Evolutionary conservation across 2,888 invertebrate species (phyloP), one percentile per base, ranked within the genome.

Genomic region (Sminthurinus aureus): DNA sequence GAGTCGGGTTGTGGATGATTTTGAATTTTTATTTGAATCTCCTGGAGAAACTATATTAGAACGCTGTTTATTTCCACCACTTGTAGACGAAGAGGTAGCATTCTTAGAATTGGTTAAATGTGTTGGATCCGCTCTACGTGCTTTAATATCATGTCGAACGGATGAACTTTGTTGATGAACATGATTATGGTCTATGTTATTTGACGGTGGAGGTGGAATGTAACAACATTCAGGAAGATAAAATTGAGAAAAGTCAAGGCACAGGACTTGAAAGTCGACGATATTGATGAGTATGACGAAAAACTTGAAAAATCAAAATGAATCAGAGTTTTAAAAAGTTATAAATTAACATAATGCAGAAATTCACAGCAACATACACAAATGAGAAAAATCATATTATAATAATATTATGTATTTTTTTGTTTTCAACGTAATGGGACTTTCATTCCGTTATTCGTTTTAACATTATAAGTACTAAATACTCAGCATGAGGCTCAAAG

Each of bases 201-300:
- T 82, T 26, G 69, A 71, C 66, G 78, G 77, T 71, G 82, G 79
- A 13, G 81, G 81, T 13, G 81, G 81, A 26, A 84, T 84, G 81
- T 85, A 85, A 75, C 87, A 87, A 73, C 87, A 87, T 58, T 86
- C 86, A 58, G 87, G 87, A 12, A 87, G 79, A 79, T 87, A 83
- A 84, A 87, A 87, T 76, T 87, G 86, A 3, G 86, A 85, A 80
- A 87, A 87, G 58, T 86, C 85, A 51, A 87, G 76, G 15, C 18
- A 69, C 11, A n/a, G n/a, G 13, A 69, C 69, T n/a, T 11, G 22
- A 38, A 38, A 38, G 38, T 38, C 38, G 69, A 22, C 4, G 22
- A 69, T n/a, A 22, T 15, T 69, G 58, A 18, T 18, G 20, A 69
- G 20, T 3, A 11, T 20, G 18, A n/a, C 3, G 69, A 69, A 20